These are phyloP conservation scores for Micromesistius poutassou DNA, from an alignment of 2,797 vertebrate species.

Conservation along the genomic window DNA sequence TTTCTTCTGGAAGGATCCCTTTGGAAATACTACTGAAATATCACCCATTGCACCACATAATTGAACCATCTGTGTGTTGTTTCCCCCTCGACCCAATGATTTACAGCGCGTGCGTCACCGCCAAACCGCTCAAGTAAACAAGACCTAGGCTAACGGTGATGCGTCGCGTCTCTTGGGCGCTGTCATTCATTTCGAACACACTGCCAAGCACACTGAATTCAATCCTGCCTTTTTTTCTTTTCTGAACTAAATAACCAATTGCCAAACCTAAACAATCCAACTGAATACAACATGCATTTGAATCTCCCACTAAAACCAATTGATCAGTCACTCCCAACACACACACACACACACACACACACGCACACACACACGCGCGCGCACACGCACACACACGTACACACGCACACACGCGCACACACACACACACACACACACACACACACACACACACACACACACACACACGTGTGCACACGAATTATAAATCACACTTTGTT, in stretches of 20 bases:
- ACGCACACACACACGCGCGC: too few species aligned
- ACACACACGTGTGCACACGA: too few species aligned
- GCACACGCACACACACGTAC: too few species aligned
- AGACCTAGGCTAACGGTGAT: neutral
- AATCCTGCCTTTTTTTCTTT: neutral
- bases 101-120: neutral
- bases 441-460: too few species aligned
- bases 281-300: neutral
- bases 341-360: too few species aligned
- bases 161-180: neutral
- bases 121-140: neutral
- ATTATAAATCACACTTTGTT: too few species aligned
- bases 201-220: neutral
- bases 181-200: neutral
- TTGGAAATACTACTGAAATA: neutral
- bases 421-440: too few species aligned
- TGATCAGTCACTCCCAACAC: too few species aligned
- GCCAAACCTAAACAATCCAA: neutral
- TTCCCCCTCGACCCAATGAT: neutral
- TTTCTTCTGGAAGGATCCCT: slow-evolving; percentile 3
- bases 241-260: neutral
- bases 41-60: neutral
- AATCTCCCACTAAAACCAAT: neutral
- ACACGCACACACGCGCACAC: too few species aligned
- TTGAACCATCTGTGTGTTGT: neutral